Evolutionary conservation across 2,113 vertebrate species (phyloP), one percentile per base, ranked within the genome.

Genomic region (Riparia riparia): DNA sequence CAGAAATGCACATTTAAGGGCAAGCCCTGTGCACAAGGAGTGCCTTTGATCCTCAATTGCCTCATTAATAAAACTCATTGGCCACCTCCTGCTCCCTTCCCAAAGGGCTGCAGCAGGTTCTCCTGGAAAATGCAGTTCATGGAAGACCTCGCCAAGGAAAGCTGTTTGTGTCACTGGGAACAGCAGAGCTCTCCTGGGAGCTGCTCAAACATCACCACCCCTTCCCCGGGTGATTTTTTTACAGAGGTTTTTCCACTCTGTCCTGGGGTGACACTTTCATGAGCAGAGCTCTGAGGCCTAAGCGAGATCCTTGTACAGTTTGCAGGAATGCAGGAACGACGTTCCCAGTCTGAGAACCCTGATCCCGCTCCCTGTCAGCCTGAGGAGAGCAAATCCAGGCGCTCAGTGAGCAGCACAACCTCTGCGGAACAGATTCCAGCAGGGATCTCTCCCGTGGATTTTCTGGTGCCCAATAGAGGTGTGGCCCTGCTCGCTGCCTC

Each of bases 151-250:
- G 74, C 66, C 92, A 85, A 80, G 92, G 50, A 49, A 87, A 88
- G 45, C 5, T 93, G 80, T 65, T 73, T 83, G 56, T 82, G 84
- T 82, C 84, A 82, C 92, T 60, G 51, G 81, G 73, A 95, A 80
- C 78, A 41, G 1, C 11, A 61, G 58, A 82, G 82, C 54, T 51
- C 85, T 22, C 61, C 49, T 56, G 60, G 80, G 89, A 92, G 70
- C 4, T 74, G 88, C 71, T 90, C 58, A 31, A 49, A 54, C 41
- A 28, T 70, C 9, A 22, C 10, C 76, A 4, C 39, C 58, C 44
- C 26, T 68, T 12, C 65, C 72, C 54, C 66, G 65, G 61, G n/a
- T 17, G n/a, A 1, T 34, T 12, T 64, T 85, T 71, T 61, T 1
- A 31, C 34, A 49, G 82, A 71, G 49, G 6, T 29, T 77, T 85